These are phyloP conservation scores for Philhelius pedissequus DNA, from an alignment of 2,888 invertebrate species.

Conservation along the genomic window DNA sequence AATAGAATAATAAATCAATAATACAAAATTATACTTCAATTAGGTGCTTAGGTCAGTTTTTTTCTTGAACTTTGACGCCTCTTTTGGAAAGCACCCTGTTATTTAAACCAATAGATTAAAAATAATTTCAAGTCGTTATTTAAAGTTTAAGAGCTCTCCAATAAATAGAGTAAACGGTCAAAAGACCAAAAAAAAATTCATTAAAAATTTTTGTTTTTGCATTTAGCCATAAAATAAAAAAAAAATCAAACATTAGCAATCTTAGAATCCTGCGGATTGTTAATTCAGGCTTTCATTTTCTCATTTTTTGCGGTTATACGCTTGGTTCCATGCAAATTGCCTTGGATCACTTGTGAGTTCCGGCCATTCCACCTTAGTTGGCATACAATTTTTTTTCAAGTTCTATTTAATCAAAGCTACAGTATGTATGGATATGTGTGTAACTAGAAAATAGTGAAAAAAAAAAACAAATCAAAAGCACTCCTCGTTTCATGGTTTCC, in stretches of 20 bases:
- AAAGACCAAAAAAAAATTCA: no score
- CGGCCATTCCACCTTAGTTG: not conserved
- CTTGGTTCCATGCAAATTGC: conserved; percentile 40
- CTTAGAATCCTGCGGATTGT: not conserved
- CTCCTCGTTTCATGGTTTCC: conserved; percentile 58
- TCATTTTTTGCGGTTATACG: not conserved
- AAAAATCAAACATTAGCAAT: not conserved
- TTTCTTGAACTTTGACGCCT: no score
- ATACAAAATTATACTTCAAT: no score
- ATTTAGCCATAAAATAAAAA: not conserved
- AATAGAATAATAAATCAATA: no score
- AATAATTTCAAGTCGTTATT: no score
- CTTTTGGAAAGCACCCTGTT: no score
- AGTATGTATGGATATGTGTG: not conserved
- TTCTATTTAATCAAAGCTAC: conserved; percentile 47
- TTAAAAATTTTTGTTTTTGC: no score
- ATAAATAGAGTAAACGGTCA: no score
- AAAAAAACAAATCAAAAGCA: conserved; percentile 55
- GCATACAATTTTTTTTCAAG: not conserved
- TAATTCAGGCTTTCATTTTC: not conserved
- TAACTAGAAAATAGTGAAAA: conserved; percentile 4
- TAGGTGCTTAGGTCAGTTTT: no score
- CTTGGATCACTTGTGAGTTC: conserved; percentile 23
- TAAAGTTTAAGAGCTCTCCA: no score
- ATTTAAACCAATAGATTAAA: no score